Evolutionary conservation across 2,888 invertebrate genomes (phyloP), one percentile per base, ranked within the genome.

Genomic region (Temnothorax unifasciatus): DNA sequence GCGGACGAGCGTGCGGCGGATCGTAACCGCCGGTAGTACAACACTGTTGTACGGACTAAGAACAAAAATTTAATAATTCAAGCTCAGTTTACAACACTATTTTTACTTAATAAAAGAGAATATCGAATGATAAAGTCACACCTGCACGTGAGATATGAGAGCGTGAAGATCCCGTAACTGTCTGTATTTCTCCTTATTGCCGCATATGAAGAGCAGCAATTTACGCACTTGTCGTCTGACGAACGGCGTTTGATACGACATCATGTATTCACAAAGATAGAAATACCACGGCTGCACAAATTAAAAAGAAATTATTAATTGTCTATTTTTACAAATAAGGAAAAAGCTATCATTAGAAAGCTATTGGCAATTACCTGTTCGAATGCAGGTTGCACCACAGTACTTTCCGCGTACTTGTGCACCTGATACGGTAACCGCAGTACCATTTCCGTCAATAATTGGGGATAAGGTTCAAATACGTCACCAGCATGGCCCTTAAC

Each of bases 361-460:
- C 0, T 50, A 50, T 75, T 75, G 13, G 2, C 21, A 64, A 57
- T 75, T 88, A 92, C 93, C 88, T 94, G 94, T 87, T 95, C 95
- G 61, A 95, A 95, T 2, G 92, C 93, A 69, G 94, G 93, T 75
- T 94, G 94, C 1, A 90, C 86, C 9, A 91, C 85, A 54, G 84
- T 90, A 63, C 83, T 92, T 82, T 96, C 95, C 1, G 94, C 95
- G 93, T 97, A 97, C 92, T 98, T 97, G 93, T 98, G 97, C 41
- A 99, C 98, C 96, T 99, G 99, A 94, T 99, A 99, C 0, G 99
- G 99, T 82, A 99, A 95, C 29, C 99, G 96, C 13, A 99, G 96
- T 0, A 98, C 98, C 96, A 99, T 98, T 96, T 99, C 99, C 77
- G 99, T 99, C 38, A 99, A 95, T n/a, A 99, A 96, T 88, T 98